Conservation (phyloP, 1,140 invertebrate genomes). For the Druon quercuslanigerum region DNA sequence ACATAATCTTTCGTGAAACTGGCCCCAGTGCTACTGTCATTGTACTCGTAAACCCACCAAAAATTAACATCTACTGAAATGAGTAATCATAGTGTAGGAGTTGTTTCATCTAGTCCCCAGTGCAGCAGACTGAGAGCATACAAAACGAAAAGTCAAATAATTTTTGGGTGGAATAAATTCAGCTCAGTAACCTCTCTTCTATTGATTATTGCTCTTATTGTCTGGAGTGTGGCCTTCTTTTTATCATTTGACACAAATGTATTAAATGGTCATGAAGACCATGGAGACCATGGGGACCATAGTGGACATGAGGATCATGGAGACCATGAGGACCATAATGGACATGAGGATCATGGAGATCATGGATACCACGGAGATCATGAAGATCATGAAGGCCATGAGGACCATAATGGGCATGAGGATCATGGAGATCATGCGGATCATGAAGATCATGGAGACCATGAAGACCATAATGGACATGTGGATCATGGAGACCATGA, state of each 20-base stretch:
- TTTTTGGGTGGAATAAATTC: constrained; percentile 60
- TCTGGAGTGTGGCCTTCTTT: constrained; percentile 56
- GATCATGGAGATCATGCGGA: not conserved
- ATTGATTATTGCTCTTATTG: constrained; percentile 46
- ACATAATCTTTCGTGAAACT: not conserved
- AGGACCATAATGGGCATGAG: not conserved
- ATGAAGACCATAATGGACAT: not conserved
- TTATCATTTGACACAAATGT: constrained; percentile 26
- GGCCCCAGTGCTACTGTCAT: too few species aligned
- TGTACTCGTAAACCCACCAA: not conserved
- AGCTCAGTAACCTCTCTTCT: constrained; percentile 44
- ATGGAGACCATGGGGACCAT: not conserved
- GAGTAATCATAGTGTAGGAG: not conserved
- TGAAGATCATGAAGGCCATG: not conserved
- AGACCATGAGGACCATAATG: not conserved
- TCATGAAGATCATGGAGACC: not conserved
- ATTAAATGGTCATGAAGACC: not conserved
- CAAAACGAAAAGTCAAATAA: constrained; percentile 39
- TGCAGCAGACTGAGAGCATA: not conserved
- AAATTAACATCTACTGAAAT: not conserved
- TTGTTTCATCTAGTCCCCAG: not conserved
- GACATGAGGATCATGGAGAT: not conserved
- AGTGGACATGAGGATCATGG: not conserved
- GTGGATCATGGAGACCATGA: not conserved
- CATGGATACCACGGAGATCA: constrained; percentile 11